Percentiles rank a stretch among this genome's conserved stretches.
Conservation (phyloP, 2,888 invertebrate genomes). For the Cotesia congregata region DNA sequence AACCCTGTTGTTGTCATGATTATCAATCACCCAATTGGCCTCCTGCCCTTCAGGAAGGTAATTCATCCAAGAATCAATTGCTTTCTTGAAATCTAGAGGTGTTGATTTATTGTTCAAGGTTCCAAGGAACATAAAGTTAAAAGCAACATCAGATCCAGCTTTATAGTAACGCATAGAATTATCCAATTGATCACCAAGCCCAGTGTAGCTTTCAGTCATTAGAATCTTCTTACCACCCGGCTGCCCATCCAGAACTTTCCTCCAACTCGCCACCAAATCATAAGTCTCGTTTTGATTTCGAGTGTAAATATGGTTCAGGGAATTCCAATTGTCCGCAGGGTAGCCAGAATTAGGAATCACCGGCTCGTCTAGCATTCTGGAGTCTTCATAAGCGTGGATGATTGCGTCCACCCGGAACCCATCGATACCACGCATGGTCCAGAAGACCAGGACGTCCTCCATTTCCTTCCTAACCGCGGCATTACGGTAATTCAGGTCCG, state of each 20-base stretch:
- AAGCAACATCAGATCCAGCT: conserved; percentile 71
- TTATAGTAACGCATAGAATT: conserved; percentile 71
- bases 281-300: conserved; percentile 59
- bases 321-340: conserved; percentile 55
- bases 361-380: conserved; percentile 58
- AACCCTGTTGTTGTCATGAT: conserved; percentile 72
- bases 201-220: conserved; percentile 75
- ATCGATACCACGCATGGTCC: conserved; percentile 74
- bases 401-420: conserved; percentile 73
- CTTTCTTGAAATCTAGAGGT: conserved; percentile 72
- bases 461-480: conserved; percentile 70
- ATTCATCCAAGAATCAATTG: conserved; percentile 74
- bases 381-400: conserved; percentile 56
- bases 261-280: conserved; percentile 72
- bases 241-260: conserved; percentile 73
- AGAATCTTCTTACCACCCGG: conserved; percentile 70
- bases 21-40: conserved; percentile 81
- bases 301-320: conserved; percentile 66
- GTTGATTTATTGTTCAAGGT: conserved; percentile 68
- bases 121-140: conserved; percentile 77
- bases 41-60: conserved; percentile 73
- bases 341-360: conserved; percentile 45
- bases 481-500: conserved; percentile 77
- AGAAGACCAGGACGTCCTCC: conserved; percentile 72
- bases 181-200: conserved; percentile 70